These are phyloP conservation scores for Spodoptera frugiperda DNA, from an alignment of 1,140 invertebrate species.

Conservation along the genomic window DNA sequence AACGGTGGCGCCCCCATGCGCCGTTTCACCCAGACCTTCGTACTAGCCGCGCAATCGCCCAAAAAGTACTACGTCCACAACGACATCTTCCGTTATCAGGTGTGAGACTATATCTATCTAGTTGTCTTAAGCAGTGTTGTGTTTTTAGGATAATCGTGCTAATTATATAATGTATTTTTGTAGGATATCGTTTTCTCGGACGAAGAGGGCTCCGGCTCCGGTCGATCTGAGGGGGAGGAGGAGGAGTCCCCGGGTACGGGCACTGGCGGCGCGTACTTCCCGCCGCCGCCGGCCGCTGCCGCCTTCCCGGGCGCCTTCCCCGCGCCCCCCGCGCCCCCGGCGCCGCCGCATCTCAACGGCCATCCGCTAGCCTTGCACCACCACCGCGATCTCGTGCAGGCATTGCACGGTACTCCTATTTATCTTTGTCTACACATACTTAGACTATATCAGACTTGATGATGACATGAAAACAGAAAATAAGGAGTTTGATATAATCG, in stretches of 20 bases:
- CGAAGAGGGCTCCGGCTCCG: constrained; percentile 88
- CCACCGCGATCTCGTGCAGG: constrained; percentile 62
- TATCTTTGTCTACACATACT: no score
- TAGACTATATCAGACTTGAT: no score
- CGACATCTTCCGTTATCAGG: constrained; percentile 99
- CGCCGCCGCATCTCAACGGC: constrained; percentile 66
- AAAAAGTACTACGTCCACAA: constrained; percentile 99
- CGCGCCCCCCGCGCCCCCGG: constrained; percentile 72
- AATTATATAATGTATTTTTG: not conserved
- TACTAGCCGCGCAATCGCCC: constrained; percentile 96
- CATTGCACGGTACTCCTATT: constrained; percentile 66
- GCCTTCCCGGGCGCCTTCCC: constrained; percentile 63
- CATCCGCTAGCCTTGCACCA: constrained; percentile 59
- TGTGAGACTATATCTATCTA: constrained; percentile 49
- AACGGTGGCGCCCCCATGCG: constrained; percentile 98
- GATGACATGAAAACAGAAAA: no score
- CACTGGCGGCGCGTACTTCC: constrained; percentile 65
- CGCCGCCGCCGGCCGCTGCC: constrained; percentile 66
- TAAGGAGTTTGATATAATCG: no score
- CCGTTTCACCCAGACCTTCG: constrained; percentile 98
- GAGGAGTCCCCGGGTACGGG: constrained; percentile 73
- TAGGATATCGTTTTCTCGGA: constrained; percentile 92
- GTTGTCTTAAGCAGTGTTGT: not conserved
- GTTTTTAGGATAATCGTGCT: not conserved
- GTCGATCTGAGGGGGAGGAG: constrained; percentile 89